Percentiles rank a stretch among this genome's conserved stretches.
Evolutionary conservation across 2,888 invertebrate genomes (phyloP).

Genomic region (Drosophila prolongata): DNA sequence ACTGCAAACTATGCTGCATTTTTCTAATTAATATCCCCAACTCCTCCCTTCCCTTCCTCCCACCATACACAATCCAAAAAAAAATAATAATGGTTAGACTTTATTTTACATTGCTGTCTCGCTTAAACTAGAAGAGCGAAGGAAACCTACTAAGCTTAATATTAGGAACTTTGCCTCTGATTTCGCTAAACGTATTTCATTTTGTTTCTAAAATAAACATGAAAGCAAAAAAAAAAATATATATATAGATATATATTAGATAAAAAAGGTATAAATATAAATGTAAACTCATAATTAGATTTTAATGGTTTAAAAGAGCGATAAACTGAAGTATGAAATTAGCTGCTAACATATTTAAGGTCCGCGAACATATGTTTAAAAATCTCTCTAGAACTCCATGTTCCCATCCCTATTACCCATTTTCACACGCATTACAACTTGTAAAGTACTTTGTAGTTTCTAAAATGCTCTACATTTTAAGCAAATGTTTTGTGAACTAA

Average conservation of each 20-base stretch:
- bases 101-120: constrained; percentile 26
- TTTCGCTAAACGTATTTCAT: constrained; percentile 63
- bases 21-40: constrained; percentile 26
- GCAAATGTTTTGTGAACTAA: constrained; percentile 9
- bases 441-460: constrained; percentile 15
- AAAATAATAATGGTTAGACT: constrained; percentile 18
- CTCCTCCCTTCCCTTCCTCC: constrained; percentile 1
- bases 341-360: constrained; percentile 32
- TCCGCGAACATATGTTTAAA: constrained; percentile 26
- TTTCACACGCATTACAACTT: constrained; percentile 3
- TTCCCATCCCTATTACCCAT: not conserved
- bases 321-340: constrained; percentile 49
- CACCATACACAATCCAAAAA: not conserved
- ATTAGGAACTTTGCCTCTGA: constrained; percentile 36
- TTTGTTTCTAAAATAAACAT: constrained; percentile 69
- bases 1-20: constrained; percentile 41
- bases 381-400: constrained; percentile 31
- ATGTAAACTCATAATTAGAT: constrained; percentile 32
- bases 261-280: constrained; percentile 4
- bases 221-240: constrained; percentile 13
- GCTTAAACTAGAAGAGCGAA: constrained; percentile 28
- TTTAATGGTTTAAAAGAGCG: constrained; percentile 28
- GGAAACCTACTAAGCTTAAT: constrained; percentile 24
- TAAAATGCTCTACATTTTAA: constrained; percentile 8
- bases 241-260: constrained; percentile 16